These are phyloP conservation scores for Zophobas morio DNA, from an alignment of 1,140 invertebrate species.

Conservation along the genomic window DNA sequence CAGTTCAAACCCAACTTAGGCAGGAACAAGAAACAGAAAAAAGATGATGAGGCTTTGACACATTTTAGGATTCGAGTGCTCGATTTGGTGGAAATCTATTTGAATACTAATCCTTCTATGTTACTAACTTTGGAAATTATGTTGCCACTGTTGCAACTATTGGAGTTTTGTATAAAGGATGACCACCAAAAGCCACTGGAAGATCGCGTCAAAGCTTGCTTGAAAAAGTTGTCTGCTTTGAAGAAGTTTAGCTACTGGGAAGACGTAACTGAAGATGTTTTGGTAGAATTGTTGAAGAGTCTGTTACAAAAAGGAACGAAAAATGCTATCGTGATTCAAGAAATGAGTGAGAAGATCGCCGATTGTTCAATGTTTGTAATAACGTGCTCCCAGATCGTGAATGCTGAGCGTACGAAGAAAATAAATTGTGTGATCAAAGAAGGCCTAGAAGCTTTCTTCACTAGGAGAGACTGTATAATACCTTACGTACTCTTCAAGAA, in stretches of 20 bases:
- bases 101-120: slow-evolving; percentile 78
- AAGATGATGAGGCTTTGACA: slow-evolving; percentile 76
- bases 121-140: slow-evolving; percentile 78
- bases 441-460: slow-evolving; percentile 73
- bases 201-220: slow-evolving; percentile 73
- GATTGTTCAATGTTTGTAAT: slow-evolving; percentile 78
- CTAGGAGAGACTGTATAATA: slow-evolving; percentile 75
- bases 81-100: slow-evolving; percentile 80
- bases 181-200: slow-evolving; percentile 78
- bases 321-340: slow-evolving; percentile 76
- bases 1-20: slow-evolving; percentile 73
- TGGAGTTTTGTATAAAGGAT: slow-evolving; percentile 80
- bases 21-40: slow-evolving; percentile 77
- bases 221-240: slow-evolving; percentile 74
- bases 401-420: slow-evolving; percentile 51
- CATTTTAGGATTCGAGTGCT: slow-evolving; percentile 80
- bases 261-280: slow-evolving; percentile 72
- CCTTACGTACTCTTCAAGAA: slow-evolving; percentile 77
- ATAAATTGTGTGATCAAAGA: slow-evolving; percentile 69
- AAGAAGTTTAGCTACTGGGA: slow-evolving; percentile 75
- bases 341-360: slow-evolving; percentile 77
- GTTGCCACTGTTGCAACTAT: slow-evolving; percentile 74
- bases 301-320: slow-evolving; percentile 76
- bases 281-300: slow-evolving; percentile 73
- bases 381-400: slow-evolving; percentile 72